phyloP scores from a whole-genome alignment of 2,113 vertebrate species.

The Neomonachus schauinslandi region DNA sequence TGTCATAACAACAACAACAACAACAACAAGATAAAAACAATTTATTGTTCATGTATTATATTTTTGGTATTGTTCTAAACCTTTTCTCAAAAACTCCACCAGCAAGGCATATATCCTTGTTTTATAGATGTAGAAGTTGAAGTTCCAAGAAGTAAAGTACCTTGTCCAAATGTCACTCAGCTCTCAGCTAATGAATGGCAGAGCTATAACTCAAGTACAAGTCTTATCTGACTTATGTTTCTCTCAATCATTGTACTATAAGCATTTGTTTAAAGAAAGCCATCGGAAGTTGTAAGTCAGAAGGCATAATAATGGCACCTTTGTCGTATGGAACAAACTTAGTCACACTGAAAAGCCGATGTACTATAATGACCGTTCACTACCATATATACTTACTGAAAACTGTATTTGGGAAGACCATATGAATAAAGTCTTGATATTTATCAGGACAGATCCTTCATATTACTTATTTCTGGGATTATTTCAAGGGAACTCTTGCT shows the following conservation, averaged over 20 bases:
- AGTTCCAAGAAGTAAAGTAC: background rate
- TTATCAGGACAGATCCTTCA: background rate
- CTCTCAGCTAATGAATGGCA: background rate
- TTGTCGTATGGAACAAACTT: background rate
- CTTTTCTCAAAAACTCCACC: background rate
- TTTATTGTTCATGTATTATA: background rate
- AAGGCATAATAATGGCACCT: background rate
- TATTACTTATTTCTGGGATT: background rate
- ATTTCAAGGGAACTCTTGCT: background rate
- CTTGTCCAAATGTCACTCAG: background rate
- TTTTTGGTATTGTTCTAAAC: background rate
- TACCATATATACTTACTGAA: background rate
- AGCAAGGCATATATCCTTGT: background rate
- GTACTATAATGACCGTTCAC: background rate
- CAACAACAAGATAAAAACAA: background rate
- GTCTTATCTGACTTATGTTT: background rate
- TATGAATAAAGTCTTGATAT: background rate
- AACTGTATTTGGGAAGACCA: background rate
- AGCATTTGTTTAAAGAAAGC: background rate
- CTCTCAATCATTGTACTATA: background rate
- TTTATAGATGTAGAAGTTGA: background rate
- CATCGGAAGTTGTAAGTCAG: background rate
- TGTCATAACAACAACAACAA: background rate
- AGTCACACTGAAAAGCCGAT: background rate
- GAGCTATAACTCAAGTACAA: background rate